Conservation (phyloP, 1,140 invertebrate species). For the Zaprionus inermis region DNA sequence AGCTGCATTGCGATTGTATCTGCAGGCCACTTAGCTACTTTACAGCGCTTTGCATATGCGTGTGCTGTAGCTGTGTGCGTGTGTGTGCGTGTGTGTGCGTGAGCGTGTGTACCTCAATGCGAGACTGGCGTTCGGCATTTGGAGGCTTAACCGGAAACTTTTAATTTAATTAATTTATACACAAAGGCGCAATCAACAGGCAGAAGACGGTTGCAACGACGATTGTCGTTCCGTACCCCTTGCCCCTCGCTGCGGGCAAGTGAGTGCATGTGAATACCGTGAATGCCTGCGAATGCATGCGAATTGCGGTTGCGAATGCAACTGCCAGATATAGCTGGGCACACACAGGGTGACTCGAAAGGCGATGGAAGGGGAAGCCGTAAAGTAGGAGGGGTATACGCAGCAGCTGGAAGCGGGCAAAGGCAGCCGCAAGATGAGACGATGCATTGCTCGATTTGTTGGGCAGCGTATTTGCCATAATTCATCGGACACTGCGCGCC, state of each 20-base stretch:
- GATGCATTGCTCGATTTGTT: slow-evolving; percentile 54
- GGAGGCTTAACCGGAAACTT: slow-evolving; percentile 83
- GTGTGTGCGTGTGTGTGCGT: slow-evolving; percentile 7
- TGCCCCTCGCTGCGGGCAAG: background rate
- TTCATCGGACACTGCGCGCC: slow-evolving; percentile 18
- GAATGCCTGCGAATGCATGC: slow-evolving; percentile 36
- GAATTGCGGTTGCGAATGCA: slow-evolving; percentile 65
- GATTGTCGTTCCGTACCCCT: background rate
- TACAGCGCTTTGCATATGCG: slow-evolving; percentile 20
- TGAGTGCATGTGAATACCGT: slow-evolving; percentile 1
- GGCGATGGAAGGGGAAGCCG: background rate
- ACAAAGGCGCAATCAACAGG: slow-evolving; percentile 80
- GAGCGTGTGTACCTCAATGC: slow-evolving; percentile 45
- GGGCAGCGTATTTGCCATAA: slow-evolving; percentile 55
- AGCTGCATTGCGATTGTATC: slow-evolving; percentile 14
- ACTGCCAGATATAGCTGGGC: slow-evolving; percentile 49
- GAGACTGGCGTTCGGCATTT: slow-evolving; percentile 49
- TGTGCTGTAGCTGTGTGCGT: slow-evolving; percentile 1
- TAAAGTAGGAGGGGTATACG: background rate
- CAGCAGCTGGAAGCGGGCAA: background rate
- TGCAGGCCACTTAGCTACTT: slow-evolving; percentile 14
- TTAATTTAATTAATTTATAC: slow-evolving; percentile 84
- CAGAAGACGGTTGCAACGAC: slow-evolving; percentile 53
- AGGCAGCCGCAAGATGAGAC: background rate
- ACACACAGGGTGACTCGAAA: background rate